Conservation (phyloP, 2,113 vertebrate genomes). For the Setophaga kirtlandii region DNA sequence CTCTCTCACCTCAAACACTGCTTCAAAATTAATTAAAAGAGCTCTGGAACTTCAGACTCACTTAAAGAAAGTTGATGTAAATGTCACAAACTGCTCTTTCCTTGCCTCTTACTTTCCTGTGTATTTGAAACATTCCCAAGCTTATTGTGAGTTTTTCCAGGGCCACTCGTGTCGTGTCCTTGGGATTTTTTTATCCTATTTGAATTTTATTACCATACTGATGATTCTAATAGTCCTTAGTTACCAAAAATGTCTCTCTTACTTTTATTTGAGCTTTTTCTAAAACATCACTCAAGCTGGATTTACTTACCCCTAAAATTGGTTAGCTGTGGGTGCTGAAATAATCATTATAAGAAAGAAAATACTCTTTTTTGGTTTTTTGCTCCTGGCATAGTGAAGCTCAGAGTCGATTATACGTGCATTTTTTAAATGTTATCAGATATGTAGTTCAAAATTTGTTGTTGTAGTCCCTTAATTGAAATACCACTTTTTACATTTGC, state of each 20-base stretch:
- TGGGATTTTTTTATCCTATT: not conserved
- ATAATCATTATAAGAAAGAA: not conserved
- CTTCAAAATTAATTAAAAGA: not conserved
- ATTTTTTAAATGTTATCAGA: not conserved
- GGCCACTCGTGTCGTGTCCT: rapidly evolving
- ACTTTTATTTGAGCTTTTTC: not conserved
- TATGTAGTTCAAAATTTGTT: not conserved
- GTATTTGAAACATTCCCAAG: not conserved
- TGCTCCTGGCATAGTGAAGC: not conserved
- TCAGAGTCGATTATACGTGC: rapidly evolving
- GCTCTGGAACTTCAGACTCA: not conserved
- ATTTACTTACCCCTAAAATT: not conserved
- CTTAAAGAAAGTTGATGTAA: not conserved
- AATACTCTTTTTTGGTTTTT: not conserved
- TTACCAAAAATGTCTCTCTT: not conserved
- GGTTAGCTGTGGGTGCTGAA: not conserved
- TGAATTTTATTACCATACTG: not conserved
- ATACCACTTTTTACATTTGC: not conserved
- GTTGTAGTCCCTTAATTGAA: not conserved
- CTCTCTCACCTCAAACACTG: not conserved
- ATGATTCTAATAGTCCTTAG: not conserved
- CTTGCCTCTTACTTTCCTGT: not conserved
- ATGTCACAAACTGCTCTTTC: not conserved
- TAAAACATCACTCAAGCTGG: rapidly evolving
- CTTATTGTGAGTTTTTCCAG: not conserved